Evolutionary conservation across 2,888 invertebrate genomes (phyloP).

Genomic region (Lochmaea crataegi): DNA sequence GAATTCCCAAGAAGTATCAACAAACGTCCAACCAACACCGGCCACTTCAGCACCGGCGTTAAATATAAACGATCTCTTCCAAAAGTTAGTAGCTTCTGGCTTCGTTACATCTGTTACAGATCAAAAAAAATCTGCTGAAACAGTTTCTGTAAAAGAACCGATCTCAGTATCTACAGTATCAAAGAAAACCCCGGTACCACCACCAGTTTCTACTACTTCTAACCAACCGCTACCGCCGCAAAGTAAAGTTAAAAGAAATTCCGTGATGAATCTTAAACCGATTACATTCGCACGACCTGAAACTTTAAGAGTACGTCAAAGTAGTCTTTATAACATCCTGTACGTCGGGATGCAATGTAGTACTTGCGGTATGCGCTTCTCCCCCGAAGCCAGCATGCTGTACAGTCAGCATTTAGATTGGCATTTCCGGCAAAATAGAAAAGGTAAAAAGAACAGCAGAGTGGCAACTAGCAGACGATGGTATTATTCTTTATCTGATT

Average conservation of each 20-base stretch:
- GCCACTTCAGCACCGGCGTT: conserved; percentile 52
- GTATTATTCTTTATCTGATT: conserved; percentile 91
- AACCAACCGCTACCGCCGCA: conserved; percentile 10
- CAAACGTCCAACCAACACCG: conserved; percentile 31
- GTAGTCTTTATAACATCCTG: conserved; percentile 75
- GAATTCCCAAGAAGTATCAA: neutral
- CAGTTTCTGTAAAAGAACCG: neutral
- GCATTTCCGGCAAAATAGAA: conserved; percentile 96
- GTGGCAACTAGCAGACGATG: conserved; percentile 88
- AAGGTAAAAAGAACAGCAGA: conserved; percentile 86
- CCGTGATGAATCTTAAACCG: conserved; percentile 67
- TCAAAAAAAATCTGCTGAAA: conserved; percentile 21
- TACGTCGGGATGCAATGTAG: conserved; percentile 96
- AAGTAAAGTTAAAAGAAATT: conserved; percentile 45
- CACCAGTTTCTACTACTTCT: neutral
- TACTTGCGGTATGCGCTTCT: conserved; percentile 94
- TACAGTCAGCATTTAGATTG: conserved; percentile 98
- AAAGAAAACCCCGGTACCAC: neutral
- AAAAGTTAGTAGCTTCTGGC: conserved; percentile 88
- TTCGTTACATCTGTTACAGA: conserved; percentile 69
- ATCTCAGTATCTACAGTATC: neutral
- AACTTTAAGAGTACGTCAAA: conserved; percentile 79
- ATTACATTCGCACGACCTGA: conserved; percentile 78
- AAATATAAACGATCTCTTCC: conserved; percentile 86
- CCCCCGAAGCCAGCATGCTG: conserved; percentile 86